A percentile compares a stretch with the other conserved stretches of the same genome.
Conservation (phyloP, 2,113 vertebrate species). For the Tichodroma muraria region DNA sequence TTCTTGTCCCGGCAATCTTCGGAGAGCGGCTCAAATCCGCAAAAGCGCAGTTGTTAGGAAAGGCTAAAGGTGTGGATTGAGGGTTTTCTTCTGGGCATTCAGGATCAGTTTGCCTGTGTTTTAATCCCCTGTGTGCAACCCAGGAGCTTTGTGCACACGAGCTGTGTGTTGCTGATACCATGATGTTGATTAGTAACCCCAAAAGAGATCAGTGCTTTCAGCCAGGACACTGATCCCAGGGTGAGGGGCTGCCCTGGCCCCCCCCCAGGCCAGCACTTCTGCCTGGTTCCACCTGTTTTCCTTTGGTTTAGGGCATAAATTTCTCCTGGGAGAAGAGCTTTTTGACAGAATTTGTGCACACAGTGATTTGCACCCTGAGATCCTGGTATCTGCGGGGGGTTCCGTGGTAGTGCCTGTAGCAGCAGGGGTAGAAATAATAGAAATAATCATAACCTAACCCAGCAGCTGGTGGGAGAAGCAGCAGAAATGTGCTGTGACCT, state of each 20-base stretch:
- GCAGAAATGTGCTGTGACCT: background rate
- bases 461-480: background rate
- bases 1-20: background rate
- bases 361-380: background rate
- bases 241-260: background rate
- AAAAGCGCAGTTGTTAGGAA: background rate
- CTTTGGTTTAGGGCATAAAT: background rate
- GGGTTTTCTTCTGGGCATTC: background rate
- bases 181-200: background rate
- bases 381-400: background rate
- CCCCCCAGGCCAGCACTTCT: background rate
- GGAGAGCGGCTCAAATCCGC: background rate
- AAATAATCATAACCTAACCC: background rate
- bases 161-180: background rate
- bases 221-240: accelerated
- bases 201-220: background rate
- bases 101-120: background rate
- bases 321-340: background rate
- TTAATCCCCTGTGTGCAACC: background rate
- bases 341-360: background rate
- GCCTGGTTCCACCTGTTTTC: background rate
- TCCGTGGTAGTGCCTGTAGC: background rate
- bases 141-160: background rate
- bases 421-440: background rate
- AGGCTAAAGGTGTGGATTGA: background rate